These are phyloP conservation scores for Alosa alosa DNA, from an alignment of 2,113 vertebrate species.

Conservation along the genomic window DNA sequence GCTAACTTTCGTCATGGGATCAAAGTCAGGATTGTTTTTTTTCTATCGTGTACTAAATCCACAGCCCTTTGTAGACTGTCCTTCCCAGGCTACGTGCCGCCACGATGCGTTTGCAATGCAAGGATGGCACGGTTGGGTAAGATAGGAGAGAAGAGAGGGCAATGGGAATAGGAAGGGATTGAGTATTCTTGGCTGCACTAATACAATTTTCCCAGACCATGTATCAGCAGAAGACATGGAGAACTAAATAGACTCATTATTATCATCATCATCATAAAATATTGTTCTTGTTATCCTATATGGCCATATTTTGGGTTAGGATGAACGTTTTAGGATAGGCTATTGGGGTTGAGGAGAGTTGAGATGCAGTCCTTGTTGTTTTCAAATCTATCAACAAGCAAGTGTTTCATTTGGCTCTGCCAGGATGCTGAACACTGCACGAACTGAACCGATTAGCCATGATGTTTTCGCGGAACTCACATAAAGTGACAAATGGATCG, in stretches of 20 bases:
- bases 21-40: neutral
- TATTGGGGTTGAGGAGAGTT: neutral
- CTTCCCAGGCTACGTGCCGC: neutral
- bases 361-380: neutral
- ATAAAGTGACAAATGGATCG: neutral
- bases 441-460: neutral
- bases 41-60: neutral
- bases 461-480: neutral
- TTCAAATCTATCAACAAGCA: conserved; percentile 1
- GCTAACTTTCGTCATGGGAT: neutral
- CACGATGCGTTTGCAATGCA: neutral
- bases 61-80: neutral
- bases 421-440: neutral
- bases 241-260: neutral
- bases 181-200: neutral
- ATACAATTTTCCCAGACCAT: neutral
- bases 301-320: neutral
- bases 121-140: neutral
- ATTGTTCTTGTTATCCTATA: too few species aligned
- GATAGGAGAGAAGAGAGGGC: neutral
- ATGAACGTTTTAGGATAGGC: neutral
- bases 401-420: neutral
- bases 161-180: neutral
- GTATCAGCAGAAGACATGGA: neutral
- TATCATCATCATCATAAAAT: neutral